phyloP scores from a whole-genome alignment of 2,113 vertebrate genomes.

The Podocnemis expansa region DNA sequence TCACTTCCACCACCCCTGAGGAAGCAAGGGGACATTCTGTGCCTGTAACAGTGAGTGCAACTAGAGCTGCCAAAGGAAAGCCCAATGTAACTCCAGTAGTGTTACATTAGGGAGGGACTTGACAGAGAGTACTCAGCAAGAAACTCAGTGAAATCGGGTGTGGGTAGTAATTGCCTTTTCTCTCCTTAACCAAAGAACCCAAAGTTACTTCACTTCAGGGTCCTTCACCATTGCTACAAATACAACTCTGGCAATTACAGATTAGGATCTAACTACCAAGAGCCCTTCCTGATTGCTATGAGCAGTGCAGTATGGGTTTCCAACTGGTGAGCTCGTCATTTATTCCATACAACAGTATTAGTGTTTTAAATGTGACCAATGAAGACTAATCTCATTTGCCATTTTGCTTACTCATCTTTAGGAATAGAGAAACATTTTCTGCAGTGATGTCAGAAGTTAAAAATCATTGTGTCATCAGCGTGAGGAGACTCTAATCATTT shows the following conservation, averaged over 20 bases:
- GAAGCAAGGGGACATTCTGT: neutral
- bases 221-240: conserved; percentile 7
- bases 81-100: neutral
- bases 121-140: neutral
- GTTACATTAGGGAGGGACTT: neutral
- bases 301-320: fast-evolving
- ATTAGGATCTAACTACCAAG: fast-evolving
- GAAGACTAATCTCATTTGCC: neutral
- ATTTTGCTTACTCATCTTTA: neutral
- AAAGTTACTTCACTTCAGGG: neutral
- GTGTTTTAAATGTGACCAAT: neutral
- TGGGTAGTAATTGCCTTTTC: neutral
- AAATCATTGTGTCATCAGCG: neutral
- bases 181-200: neutral
- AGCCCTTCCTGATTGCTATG: neutral
- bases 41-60: conserved; percentile 11
- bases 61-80: conserved; percentile 30
- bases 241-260: neutral
- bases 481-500: neutral
- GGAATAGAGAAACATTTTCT: neutral
- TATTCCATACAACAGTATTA: neutral
- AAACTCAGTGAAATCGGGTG: neutral
- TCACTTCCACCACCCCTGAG: conserved; percentile 7
- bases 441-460: neutral
- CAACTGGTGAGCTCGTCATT: neutral